Base-by-base conservation (phyloP, 2,888 invertebrate genomes). In the Pachymerium ferrugineum region DNA sequence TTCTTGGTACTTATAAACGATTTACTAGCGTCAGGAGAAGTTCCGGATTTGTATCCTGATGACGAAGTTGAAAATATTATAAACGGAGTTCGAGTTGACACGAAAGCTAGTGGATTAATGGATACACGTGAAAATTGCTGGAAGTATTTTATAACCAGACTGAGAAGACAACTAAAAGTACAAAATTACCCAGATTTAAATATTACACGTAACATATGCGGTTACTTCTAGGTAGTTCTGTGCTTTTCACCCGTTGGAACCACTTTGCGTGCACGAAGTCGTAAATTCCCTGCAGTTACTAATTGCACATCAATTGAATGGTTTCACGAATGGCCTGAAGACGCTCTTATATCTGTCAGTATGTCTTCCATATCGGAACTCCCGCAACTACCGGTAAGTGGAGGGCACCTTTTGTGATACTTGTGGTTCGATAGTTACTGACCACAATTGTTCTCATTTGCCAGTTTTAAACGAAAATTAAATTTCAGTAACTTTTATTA, bases 121-220 rank as follows among this genome's bases (percentile, higher is more conserved):
- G 97, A 97, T 81, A 92, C 94, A 0, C 86, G 95, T 78, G 97
- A 97, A 85, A 95, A 93, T 80, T 97, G 97, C 82, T 97, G 97
- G 97, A 94, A 93, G 83, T 97, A 95, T 84, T 97, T 97, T 83
- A 94, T 97, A 80, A 96, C 97, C 81, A 87, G 95, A 80, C 97
- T 97, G 25, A 88, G 96, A 73, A 89, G 91, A 77, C 80, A 80
- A 74, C 79, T 85, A 19, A 94, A 84, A 80, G 82, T 84, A 70
- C n/a, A n/a, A n/a, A n/a, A n/a, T n/a, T n/a, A n/a, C n/a, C n/a
- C n/a, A n/a, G n/a, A n/a, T n/a, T n/a, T n/a, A n/a, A n/a, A n/a
- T n/a, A n/a, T n/a, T 8, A 35, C 35, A 8, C 10, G 12, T 94
- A n/a, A n/a, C n/a, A n/a, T n/a, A n/a, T n/a, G n/a, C n/a, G n/a